phyloP scores from a whole-genome alignment of 2,797 vertebrate genomes.

The Phalanger gymnotis region DNA sequence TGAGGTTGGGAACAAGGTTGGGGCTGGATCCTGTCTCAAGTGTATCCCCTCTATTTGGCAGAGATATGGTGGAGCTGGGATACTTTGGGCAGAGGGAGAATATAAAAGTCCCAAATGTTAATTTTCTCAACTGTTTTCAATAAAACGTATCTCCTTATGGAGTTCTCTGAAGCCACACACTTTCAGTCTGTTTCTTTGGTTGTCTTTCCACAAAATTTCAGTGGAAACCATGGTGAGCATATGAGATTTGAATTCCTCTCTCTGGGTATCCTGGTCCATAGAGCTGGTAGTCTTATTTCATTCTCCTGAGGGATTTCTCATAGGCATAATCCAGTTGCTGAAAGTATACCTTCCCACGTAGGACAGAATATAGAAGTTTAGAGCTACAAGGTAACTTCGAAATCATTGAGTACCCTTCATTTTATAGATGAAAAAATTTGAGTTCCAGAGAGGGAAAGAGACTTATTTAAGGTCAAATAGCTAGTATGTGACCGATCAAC shows the following conservation, averaged over 20 bases:
- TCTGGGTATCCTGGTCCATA: neutral
- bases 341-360: neutral
- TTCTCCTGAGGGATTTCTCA: neutral
- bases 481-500: neutral
- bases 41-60: neutral
- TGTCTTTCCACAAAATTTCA: neutral
- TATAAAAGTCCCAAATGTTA: neutral
- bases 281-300: neutral
- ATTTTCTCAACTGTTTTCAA: neutral
- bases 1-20: neutral
- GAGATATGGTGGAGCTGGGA: neutral
- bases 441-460: neutral
- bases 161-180: neutral
- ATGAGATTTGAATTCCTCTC: neutral
- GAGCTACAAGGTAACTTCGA: neutral
- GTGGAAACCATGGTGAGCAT: no score
- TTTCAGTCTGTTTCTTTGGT: neutral
- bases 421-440: neutral
- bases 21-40: neutral
- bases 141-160: neutral
- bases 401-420: neutral
- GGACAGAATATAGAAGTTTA: neutral
- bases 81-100: neutral
- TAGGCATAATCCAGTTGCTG: neutral
- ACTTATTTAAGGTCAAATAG: neutral